A percentile compares a stretch with the other conserved stretches of the same genome.
These are phyloP conservation scores for Pyxicephalus adspersus DNA, from an alignment of 2,113 vertebrate species.

Conservation along the genomic window DNA sequence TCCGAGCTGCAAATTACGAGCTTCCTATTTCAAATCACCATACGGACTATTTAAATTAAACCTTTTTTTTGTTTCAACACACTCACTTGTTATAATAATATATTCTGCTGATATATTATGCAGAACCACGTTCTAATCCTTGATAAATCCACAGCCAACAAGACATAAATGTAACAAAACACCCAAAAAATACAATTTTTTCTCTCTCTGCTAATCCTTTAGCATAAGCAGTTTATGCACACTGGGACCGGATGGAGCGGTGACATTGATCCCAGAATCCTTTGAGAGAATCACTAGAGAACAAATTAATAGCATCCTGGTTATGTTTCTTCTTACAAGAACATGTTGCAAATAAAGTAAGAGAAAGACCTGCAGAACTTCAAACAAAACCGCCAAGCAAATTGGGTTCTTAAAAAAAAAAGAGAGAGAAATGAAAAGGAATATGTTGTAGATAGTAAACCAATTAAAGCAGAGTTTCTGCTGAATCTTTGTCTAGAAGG, in stretches of 20 bases:
- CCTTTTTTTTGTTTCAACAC: background rate
- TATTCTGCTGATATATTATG: conserved; percentile 32
- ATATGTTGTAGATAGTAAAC: conserved; percentile 25
- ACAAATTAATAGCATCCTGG: conserved; percentile 62
- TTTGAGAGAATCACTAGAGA: conserved; percentile 55
- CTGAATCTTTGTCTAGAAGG: conserved; percentile 13
- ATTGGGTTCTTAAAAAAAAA: conserved; percentile 47
- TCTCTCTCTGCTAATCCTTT: conserved; percentile 41
- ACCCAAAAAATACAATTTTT: conserved; percentile 41
- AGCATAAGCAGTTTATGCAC: conserved; percentile 51
- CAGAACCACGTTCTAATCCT: conserved; percentile 26
- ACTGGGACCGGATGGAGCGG: conserved; percentile 24
- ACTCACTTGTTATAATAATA: conserved; percentile 5
- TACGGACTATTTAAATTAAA: conserved; percentile 10
- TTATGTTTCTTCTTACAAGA: conserved; percentile 57
- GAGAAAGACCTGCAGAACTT: conserved; percentile 49
- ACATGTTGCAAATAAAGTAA: conserved; percentile 42
- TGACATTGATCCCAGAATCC: conserved; percentile 49
- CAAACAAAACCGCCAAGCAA: conserved; percentile 51
- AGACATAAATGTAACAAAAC: conserved; percentile 50
- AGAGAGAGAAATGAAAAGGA: background rate
- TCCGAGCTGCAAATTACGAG: background rate
- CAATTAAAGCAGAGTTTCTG: conserved; percentile 33
- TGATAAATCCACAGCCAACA: conserved; percentile 31
- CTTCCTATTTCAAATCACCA: background rate